Evolutionary conservation across 2,888 invertebrate species (phyloP).

Genomic region (Octodonta nipae): DNA sequence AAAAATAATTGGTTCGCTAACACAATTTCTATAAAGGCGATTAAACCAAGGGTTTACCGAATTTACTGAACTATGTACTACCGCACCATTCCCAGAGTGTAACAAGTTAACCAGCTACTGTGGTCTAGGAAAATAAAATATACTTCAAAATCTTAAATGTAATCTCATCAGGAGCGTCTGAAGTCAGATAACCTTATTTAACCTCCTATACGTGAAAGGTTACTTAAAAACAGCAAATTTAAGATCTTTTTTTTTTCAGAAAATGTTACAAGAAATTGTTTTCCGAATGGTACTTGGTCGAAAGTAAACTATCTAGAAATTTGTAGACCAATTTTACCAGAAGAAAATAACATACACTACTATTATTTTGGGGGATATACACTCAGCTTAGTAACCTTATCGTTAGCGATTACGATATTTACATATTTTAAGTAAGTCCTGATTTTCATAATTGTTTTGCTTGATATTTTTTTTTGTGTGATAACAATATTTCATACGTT

Average conservation of each 20-base stretch:
- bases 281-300: conserved; percentile 8
- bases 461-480: conserved; percentile 45
- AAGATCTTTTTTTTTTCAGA: conserved; percentile 8
- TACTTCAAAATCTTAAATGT: too few relatives aligned
- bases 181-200: too few relatives aligned
- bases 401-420: conserved; percentile 10
- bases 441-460: background rate
- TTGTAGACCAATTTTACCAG: conserved; percentile 5
- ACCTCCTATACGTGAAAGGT: too few relatives aligned
- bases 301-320: conserved; percentile 7
- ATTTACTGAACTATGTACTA: too few relatives aligned
- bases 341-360: conserved; percentile 6
- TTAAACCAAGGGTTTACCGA: too few relatives aligned
- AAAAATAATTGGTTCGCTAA: too few relatives aligned
- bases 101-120: too few relatives aligned
- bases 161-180: too few relatives aligned
- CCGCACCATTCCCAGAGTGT: too few relatives aligned
- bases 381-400: conserved; percentile 9
- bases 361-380: conserved; percentile 9
- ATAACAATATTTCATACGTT: background rate
- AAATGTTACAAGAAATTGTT: conserved; percentile 10
- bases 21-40: too few relatives aligned
- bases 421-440: conserved; percentile 11
- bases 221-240: background rate
- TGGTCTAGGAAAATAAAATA: too few relatives aligned